These are phyloP conservation scores for Pachymerium ferrugineum DNA, from an alignment of 2,888 invertebrate species.

Conservation along the genomic window DNA sequence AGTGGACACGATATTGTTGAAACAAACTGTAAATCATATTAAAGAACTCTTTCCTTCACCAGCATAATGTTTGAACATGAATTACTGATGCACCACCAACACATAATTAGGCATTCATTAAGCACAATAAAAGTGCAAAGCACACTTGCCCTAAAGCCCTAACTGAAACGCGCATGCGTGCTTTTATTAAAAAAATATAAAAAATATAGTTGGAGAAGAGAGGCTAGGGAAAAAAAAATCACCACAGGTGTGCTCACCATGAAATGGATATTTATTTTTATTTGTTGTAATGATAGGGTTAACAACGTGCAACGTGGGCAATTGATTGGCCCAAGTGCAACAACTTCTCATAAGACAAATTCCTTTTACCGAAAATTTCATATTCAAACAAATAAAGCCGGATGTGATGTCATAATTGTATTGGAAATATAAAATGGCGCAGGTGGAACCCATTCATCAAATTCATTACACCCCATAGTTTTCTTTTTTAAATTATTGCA, in stretches of 20 bases:
- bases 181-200: not conserved
- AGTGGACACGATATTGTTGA: too few relatives aligned
- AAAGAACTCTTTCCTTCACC: conserved; percentile 8
- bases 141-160: conserved; percentile 5
- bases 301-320: conserved; percentile 7
- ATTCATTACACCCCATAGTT: not conserved
- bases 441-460: not conserved
- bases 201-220: too few relatives aligned
- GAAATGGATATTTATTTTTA: conserved; percentile 13
- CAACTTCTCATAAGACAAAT: not conserved
- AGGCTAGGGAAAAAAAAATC: not conserved
- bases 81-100: conserved; percentile 13
- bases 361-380: not conserved
- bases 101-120: conserved; percentile 13
- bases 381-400: not conserved
- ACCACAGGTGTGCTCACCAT: conserved; percentile 13
- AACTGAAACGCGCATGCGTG: not conserved
- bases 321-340: conserved; percentile 6
- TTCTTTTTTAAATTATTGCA: not conserved
- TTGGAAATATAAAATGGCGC: not conserved
- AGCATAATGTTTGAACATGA: conserved; percentile 13
- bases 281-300: conserved; percentile 3
- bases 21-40: conserved; percentile 13
- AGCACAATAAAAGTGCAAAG: conserved; percentile 13
- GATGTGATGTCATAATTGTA: not conserved